Evolutionary conservation across 2,113 vertebrate genomes (phyloP).

Genomic region (Eclectus roratus): DNA sequence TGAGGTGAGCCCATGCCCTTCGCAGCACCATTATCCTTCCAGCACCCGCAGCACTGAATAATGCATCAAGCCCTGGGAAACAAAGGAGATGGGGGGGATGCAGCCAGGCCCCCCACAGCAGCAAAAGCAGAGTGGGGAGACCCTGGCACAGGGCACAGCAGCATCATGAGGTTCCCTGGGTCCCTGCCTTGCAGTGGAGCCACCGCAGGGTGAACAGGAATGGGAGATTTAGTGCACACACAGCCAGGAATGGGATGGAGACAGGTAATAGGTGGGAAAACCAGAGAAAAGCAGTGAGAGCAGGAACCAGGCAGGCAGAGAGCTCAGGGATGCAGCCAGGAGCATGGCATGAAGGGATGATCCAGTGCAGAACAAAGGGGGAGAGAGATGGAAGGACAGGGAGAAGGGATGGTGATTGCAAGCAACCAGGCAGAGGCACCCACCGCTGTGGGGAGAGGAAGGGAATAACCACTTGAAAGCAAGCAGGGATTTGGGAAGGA

Average conservation of each 20-base stretch:
- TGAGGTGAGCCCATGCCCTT: background rate
- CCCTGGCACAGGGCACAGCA: background rate
- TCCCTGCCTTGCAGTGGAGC: background rate
- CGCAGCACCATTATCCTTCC: background rate
- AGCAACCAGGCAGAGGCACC: background rate
- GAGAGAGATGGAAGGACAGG: background rate
- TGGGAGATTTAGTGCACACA: background rate
- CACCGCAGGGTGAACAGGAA: rapidly evolving
- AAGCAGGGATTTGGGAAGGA: background rate
- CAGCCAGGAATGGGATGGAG: background rate
- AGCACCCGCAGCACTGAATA: background rate
- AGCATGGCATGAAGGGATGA: background rate
- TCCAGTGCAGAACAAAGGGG: slow-evolving; percentile 23
- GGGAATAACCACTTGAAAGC: slow-evolving; percentile 42
- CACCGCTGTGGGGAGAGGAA: background rate
- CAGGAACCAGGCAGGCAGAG: background rate
- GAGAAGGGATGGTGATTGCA: background rate
- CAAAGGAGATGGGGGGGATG: background rate
- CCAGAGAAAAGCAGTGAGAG: background rate
- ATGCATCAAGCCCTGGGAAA: slow-evolving; percentile 5
- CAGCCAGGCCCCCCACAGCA: rapidly evolving
- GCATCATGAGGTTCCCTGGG: background rate
- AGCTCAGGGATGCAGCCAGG: background rate
- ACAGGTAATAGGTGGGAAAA: background rate
- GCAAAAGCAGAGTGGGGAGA: background rate